Conservation (phyloP, 2,113 vertebrate species). For the Alexandromys fortis region DNA sequence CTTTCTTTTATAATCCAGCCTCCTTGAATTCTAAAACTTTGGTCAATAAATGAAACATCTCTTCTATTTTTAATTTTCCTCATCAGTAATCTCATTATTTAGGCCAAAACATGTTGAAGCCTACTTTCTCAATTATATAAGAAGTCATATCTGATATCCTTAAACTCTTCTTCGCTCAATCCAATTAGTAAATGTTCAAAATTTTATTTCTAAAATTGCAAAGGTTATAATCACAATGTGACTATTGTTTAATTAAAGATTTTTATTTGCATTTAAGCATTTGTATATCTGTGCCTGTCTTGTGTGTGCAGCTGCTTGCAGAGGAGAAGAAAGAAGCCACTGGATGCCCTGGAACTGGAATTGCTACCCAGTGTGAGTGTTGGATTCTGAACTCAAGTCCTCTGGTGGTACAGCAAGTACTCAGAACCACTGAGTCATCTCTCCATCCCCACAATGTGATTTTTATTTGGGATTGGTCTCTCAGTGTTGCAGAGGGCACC, state of each 20-base stretch:
- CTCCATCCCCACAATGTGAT: background rate
- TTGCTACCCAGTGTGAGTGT: background rate
- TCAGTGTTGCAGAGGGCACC: background rate
- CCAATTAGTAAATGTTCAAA: background rate
- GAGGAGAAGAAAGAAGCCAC: background rate
- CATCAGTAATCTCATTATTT: background rate
- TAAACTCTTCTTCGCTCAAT: background rate
- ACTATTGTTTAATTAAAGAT: background rate
- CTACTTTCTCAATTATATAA: background rate
- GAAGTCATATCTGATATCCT: background rate
- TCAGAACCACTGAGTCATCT: background rate
- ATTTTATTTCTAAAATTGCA: background rate
- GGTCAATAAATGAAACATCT: background rate
- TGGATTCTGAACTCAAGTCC: background rate
- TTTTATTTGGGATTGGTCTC: background rate
- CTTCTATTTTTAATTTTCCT: background rate
- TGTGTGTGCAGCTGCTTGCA: background rate
- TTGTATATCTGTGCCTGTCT: background rate
- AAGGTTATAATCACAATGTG: background rate
- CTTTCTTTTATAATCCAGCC: background rate
- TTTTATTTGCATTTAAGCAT: background rate
- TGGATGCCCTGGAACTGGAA: background rate
- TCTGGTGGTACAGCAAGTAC: background rate
- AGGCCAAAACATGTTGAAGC: constrained; percentile 28
- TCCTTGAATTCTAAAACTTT: background rate